These are phyloP conservation scores for Enteromius radiatus DNA, from an alignment of 2,797 vertebrate species.

Conservation along the genomic window DNA sequence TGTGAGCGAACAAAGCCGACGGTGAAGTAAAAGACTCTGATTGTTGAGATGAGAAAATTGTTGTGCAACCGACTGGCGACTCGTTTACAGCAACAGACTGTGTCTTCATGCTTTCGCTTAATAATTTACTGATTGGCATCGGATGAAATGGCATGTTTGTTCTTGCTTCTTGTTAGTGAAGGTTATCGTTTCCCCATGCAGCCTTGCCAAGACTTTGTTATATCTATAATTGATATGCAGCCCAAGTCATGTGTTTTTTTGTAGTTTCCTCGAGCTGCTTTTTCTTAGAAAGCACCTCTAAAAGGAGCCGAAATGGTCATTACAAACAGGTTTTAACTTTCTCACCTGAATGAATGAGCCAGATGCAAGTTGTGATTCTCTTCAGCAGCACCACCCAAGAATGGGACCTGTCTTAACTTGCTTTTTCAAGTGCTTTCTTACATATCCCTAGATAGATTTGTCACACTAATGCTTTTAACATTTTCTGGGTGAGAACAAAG, in stretches of 20 bases:
- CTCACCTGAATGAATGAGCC: not conserved
- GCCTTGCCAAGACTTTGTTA: constrained; percentile 21
- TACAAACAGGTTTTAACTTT: not conserved
- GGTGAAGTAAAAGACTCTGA: constrained; percentile 1
- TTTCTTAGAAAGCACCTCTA: constrained; percentile 10
- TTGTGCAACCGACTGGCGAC: constrained; percentile 20
- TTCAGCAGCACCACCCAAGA: constrained; percentile 16
- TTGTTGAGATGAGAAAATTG: constrained; percentile 28
- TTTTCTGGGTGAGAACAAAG: constrained; percentile 13
- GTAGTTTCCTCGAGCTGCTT: not conserved
- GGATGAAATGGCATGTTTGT: constrained; percentile 35
- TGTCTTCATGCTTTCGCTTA: constrained; percentile 20
- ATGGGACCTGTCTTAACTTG: constrained; percentile 26
- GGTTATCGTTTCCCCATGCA: not conserved
- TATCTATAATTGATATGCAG: not conserved
- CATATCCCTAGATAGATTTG: constrained; percentile 23
- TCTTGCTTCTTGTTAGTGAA: constrained; percentile 28
- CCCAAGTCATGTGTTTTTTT: not conserved
- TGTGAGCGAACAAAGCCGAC: constrained; percentile 13
- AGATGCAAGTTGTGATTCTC: not conserved
- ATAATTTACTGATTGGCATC: constrained; percentile 33
- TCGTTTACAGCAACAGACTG: constrained; percentile 24
- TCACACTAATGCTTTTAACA: constrained; percentile 25
- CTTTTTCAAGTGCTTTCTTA: constrained; percentile 22
- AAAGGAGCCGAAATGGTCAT: not conserved